Base-by-base conservation (phyloP, 2,888 invertebrate species). In the Marronus borbonicus region DNA sequence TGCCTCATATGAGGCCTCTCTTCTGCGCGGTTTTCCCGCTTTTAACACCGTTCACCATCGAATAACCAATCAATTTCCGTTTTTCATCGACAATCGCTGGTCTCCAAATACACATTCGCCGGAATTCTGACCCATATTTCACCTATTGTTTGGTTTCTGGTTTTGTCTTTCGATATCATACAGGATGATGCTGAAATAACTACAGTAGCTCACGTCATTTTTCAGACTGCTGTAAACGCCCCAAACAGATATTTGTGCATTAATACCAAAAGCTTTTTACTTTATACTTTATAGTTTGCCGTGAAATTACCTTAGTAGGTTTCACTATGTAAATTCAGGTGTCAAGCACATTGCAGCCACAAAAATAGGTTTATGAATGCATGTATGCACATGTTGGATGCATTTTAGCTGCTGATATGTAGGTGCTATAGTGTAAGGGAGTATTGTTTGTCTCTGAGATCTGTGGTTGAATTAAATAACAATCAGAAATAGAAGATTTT, bases 1-100 rank as follows among this genome's bases (percentile, higher is more conserved):
- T 60, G 39, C 50, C 20, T 58, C 72, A 72, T 55, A 52, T 36
- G 8, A 12, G 55, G 36, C 31, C 70, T 65, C 65, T 66, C 44
- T 24, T 17, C 49, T 66, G 20, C 31, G 14, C 24, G 28, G 62
- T 31, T 28, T 49, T 66, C 44, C 31, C 24, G 39, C 49, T 70
- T 69, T 70, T 49, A 44, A 36, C 64, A n/a, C 64, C 31, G 44
- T 24, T 49, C 44, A 14, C 66, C 24, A 58, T 58, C 20, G 20
- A 58, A 58, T 58, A 58, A 58, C 20, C 20, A 20, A 20, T 58
- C 55, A 58, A 58, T 58, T 58, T 17, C 8, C 20, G 55, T 17
- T 55, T 55, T 55, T 55, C 55, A 55, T n/a, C 17, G n/a, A 44
- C 44, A 2, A 12, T 44, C 44, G 44, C 12, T 12, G 44, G 8